phyloP scores from a whole-genome alignment of 2,113 vertebrate species.

The Pollachius pollachius region DNA sequence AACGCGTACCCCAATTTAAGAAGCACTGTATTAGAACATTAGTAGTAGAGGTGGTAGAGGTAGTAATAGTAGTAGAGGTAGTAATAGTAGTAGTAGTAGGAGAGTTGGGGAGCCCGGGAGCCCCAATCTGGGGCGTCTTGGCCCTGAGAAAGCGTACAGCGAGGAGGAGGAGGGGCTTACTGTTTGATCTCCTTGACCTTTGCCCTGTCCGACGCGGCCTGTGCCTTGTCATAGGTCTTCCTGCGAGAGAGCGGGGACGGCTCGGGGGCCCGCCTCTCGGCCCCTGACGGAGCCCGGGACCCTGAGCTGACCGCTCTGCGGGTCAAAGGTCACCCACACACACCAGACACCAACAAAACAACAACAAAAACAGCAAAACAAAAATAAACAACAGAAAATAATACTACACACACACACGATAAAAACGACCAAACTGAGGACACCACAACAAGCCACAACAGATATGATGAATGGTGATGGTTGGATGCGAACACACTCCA shows the following conservation, averaged over 20 bases:
- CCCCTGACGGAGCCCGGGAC: conserved; percentile 73
- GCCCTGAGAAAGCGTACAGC: background rate
- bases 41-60: no score
- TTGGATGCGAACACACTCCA: conserved; percentile 42
- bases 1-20: no score
- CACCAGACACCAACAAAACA: conserved; percentile 33
- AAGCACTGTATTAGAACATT: no score
- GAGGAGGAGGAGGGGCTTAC: conserved; percentile 75
- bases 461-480: conserved; percentile 17
- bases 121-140: no score
- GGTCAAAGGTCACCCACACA: conserved; percentile 42
- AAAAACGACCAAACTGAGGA: conserved; percentile 28
- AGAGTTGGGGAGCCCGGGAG: no score
- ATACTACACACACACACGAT: conserved; percentile 37
- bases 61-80: no score
- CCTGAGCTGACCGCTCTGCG: conserved; percentile 64
- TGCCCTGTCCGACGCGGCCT: conserved; percentile 77
- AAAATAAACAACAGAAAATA: conserved; percentile 38
- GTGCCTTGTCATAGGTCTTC: conserved; percentile 87
- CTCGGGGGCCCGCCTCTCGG: conserved; percentile 85
- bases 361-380: conserved; percentile 38
- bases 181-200: conserved; percentile 91
- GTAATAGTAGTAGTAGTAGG: no score
- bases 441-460: conserved; percentile 9
- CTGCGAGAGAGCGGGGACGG: conserved; percentile 88